These are phyloP conservation scores for Drosophila mercatorum DNA, from an alignment of 2,888 invertebrate species.

Conservation along the genomic window DNA sequence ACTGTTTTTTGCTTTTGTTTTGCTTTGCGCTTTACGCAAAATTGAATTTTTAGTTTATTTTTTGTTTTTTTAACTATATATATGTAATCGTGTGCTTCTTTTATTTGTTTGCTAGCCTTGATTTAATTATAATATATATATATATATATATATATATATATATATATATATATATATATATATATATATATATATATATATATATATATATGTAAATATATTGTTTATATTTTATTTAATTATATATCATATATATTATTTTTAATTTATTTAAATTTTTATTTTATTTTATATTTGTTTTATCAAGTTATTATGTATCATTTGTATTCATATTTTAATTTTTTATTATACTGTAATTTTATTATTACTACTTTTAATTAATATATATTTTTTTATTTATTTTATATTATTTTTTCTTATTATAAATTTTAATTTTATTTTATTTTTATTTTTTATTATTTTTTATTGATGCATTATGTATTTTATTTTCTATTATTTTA, in stretches of 20 bases:
- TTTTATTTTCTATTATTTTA: background rate
- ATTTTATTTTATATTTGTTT: background rate
- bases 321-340: too few relatives aligned
- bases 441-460: too few relatives aligned
- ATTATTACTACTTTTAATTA: too few relatives aligned
- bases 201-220: slow-evolving; percentile 10
- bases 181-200: too few relatives aligned
- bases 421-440: too few relatives aligned
- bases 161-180: too few relatives aligned
- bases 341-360: too few relatives aligned
- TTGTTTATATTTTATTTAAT: slow-evolving; percentile 23
- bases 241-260: slow-evolving; percentile 1
- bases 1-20: slow-evolving; percentile 24
- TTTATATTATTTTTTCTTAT: too few relatives aligned
- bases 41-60: slow-evolving; percentile 33
- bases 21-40: slow-evolving; percentile 35
- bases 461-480: too few relatives aligned
- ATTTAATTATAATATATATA: slow-evolving; percentile 20
- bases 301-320: background rate
- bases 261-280: background rate
- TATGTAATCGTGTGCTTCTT: slow-evolving; percentile 23
- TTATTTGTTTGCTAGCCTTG: slow-evolving; percentile 36
- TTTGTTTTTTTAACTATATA: background rate
- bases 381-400: too few relatives aligned
- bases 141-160: too few relatives aligned